A percentile compares a stretch with the other conserved stretches of the same genome.
Conservation (phyloP, 1,140 invertebrate genomes). For the Melipona quadrifasciata region DNA sequence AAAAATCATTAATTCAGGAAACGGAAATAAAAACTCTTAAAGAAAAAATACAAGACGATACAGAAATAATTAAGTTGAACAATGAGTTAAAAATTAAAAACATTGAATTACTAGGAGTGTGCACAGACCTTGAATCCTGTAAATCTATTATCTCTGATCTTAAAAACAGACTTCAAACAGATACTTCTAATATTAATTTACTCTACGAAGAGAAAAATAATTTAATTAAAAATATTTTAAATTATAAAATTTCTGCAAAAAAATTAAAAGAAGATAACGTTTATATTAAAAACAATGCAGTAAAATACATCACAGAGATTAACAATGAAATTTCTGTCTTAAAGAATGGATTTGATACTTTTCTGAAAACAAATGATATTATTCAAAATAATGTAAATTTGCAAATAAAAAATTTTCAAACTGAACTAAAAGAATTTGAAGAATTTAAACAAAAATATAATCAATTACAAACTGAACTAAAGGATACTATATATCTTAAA, state of each 20-base stretch:
- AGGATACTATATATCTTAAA: conserved; percentile 68
- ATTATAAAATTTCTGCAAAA: conserved; percentile 54
- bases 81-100: conserved; percentile 68
- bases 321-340: conserved; percentile 27
- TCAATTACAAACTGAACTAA: conserved; percentile 78
- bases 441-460: conserved; percentile 52
- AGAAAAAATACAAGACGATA: conserved; percentile 50
- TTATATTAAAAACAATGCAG: conserved; percentile 52
- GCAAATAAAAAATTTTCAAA: conserved; percentile 28
- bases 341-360: conserved; percentile 24
- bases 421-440: conserved; percentile 27
- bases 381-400: conserved; percentile 18
- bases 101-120: conserved; percentile 57
- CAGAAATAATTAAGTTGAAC: conserved; percentile 54
- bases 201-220: conserved; percentile 64
- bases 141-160: conserved; percentile 64
- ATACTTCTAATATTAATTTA: conserved; percentile 50
- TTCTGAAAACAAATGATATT: conserved; percentile 46
- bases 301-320: conserved; percentile 30
- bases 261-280: conserved; percentile 59
- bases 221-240: conserved; percentile 64
- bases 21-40: conserved; percentile 58
- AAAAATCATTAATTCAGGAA: conserved; percentile 58
- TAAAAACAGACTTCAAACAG: conserved; percentile 50
- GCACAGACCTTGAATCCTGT: conserved; percentile 64